Evolutionary conservation across 2,113 vertebrate genomes (phyloP).

Genomic region (Ellobius talpinus): DNA sequence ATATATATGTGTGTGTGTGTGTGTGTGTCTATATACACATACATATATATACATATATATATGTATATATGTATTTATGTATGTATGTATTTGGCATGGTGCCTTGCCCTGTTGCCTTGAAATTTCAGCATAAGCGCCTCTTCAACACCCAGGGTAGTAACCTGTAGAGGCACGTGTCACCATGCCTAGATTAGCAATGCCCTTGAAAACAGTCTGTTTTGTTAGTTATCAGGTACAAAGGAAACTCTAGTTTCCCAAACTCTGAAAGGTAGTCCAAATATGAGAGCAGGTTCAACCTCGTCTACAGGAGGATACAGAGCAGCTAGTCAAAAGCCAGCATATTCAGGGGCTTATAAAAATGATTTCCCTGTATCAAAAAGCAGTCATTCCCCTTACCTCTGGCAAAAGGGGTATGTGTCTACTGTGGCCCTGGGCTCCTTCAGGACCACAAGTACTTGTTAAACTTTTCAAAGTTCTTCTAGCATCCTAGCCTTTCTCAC

Average conservation of each 20-base stretch:
- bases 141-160: background rate
- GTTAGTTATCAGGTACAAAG: background rate
- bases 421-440: background rate
- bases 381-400: background rate
- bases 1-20: too few species aligned
- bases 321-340: background rate
- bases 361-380: background rate
- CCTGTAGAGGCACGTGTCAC: background rate
- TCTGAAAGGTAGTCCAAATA: background rate
- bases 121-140: background rate
- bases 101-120: background rate
- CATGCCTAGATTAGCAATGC: background rate
- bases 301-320: background rate
- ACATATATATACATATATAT: too few species aligned
- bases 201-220: background rate
- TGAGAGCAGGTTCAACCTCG: background rate
- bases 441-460: background rate
- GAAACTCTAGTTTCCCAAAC: background rate
- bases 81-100: too few species aligned
- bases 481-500: background rate
- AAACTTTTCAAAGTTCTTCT: background rate
- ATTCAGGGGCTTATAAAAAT: background rate
- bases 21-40: too few species aligned
- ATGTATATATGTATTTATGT: too few species aligned
- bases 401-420: background rate